Evolutionary conservation across 2,113 vertebrate species (phyloP).

Genomic region (Nanorana parkeri): DNA sequence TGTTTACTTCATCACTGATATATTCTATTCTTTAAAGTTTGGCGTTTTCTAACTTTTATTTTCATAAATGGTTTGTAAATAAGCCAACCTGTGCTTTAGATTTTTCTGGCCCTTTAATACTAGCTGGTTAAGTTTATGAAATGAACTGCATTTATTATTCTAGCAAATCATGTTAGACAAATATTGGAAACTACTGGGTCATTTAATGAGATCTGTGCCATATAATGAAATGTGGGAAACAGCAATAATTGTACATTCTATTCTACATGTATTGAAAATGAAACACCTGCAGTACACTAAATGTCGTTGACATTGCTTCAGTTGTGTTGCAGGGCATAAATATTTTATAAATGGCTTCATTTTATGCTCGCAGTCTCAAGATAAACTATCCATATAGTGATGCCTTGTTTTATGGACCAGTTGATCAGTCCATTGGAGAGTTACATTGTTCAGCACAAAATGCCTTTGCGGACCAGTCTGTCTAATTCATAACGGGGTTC

Average conservation of each 20-base stretch:
- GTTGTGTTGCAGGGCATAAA: not conserved
- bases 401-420: not conserved
- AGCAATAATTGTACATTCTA: constrained; percentile 18
- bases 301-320: not conserved
- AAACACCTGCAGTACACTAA: not conserved
- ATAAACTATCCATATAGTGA: not conserved
- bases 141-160: no score
- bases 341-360: not conserved
- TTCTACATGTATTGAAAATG: not conserved
- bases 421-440: not conserved
- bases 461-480: constrained; percentile 4
- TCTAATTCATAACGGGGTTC: not conserved
- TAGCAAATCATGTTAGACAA: no score
- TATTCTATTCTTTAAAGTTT: no score
- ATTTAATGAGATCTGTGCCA: not conserved
- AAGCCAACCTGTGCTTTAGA: no score
- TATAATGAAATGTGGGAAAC: not conserved
- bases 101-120: no score
- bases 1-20: no score
- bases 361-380: not conserved
- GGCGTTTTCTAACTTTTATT: no score
- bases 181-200: no score
- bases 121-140: no score
- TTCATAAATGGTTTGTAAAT: no score
- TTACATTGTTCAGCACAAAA: not conserved